These are phyloP conservation scores for Drosophila recens DNA, from an alignment of 2,888 invertebrate species.

Conservation along the genomic window DNA sequence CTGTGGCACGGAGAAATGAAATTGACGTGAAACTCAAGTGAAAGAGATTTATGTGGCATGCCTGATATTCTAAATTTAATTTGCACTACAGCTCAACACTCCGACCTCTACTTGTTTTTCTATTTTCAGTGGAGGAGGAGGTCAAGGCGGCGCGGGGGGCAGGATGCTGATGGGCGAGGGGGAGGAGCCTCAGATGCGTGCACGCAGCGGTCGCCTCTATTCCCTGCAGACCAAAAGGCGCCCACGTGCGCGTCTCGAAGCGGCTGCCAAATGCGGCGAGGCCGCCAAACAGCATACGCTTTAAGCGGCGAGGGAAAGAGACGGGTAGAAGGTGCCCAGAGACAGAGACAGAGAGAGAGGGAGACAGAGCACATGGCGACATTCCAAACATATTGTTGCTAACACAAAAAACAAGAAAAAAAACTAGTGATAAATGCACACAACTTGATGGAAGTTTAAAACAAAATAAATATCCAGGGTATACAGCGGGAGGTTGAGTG, in stretches of 20 bases:
- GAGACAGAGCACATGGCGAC: conserved; percentile 28
- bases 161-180: neutral
- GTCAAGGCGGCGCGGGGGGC: conserved; percentile 38
- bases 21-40: too few relatives aligned
- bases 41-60: too few relatives aligned
- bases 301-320: conserved; percentile 60
- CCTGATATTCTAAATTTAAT: conserved; percentile 8
- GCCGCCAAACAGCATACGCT: conserved; percentile 84
- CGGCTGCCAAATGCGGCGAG: conserved; percentile 77
- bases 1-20: too few relatives aligned
- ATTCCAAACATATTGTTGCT: conserved; percentile 34
- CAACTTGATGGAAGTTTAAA: conserved; percentile 56
- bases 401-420: neutral
- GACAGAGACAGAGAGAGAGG: neutral
- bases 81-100: neutral
- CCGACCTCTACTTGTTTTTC: neutral
- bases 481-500: neutral
- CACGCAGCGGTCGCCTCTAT: conserved; percentile 84
- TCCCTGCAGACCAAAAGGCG: conserved; percentile 85
- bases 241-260: conserved; percentile 82
- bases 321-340: neutral
- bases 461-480: conserved; percentile 25
- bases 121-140: conserved; percentile 56
- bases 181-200: conserved; percentile 76
- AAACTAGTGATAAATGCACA: conserved; percentile 73